Evolutionary conservation across 2,888 invertebrate genomes (phyloP).

Genomic region (Catonia carolina): DNA sequence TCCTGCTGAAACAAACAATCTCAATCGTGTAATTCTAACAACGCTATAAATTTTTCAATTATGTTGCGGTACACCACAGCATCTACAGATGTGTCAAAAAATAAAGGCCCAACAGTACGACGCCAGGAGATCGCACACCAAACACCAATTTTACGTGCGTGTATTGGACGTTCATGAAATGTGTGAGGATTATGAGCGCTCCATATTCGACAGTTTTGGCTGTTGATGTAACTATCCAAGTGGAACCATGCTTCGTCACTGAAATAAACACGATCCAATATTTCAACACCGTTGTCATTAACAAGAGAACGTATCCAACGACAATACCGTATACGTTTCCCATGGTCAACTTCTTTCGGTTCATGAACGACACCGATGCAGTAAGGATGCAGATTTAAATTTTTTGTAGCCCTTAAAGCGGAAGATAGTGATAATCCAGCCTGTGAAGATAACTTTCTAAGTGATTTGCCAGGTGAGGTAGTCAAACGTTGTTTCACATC

Average conservation of each 20-base stretch:
- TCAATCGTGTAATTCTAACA: conserved; percentile 8
- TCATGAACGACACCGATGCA: conserved; percentile 10
- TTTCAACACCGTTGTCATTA: no score
- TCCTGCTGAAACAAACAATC: conserved; percentile 6
- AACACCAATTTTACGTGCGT: conserved; percentile 14
- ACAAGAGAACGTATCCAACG: no score
- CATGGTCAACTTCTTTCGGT: conserved; percentile 13
- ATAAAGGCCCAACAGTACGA: conserved; percentile 13
- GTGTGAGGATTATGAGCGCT: conserved; percentile 5
- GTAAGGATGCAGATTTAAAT: conserved; percentile 8
- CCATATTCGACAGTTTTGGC: conserved; percentile 8
- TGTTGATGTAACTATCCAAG: conserved; percentile 8
- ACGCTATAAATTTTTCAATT: conserved; percentile 13
- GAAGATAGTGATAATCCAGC: conserved; percentile 2
- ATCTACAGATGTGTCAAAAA: conserved; percentile 17
- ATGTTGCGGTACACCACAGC: conserved; percentile 5
- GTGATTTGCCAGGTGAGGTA: conserved; percentile 11
- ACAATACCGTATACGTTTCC: no score
- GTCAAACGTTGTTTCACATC: conserved; percentile 15
- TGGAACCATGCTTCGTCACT: conserved; percentile 11
- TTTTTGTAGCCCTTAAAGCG: conserved; percentile 13
- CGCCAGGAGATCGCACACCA: conserved; percentile 12
- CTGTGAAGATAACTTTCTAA: conserved; percentile 17
- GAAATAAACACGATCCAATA: conserved; percentile 1
- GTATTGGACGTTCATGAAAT: conserved; percentile 3